These are phyloP conservation scores for Euzophera pinguis DNA, from an alignment of 2,888 invertebrate genomes.

Conservation along the genomic window DNA sequence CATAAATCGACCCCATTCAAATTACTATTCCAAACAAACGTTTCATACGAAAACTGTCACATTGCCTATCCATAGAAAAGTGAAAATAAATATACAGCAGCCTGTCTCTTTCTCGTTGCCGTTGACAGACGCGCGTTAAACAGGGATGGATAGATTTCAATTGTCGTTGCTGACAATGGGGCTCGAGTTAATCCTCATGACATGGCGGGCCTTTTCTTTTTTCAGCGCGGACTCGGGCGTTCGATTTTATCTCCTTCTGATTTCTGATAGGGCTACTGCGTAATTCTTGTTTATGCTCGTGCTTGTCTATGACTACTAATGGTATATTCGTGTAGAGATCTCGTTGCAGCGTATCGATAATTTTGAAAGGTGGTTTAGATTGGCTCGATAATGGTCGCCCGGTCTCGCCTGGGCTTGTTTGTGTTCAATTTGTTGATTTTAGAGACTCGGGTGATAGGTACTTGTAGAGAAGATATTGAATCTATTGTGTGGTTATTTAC, in stretches of 20 bases:
- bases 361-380: slow-evolving; percentile 50
- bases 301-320: slow-evolving; percentile 61
- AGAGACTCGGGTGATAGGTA: not conserved
- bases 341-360: slow-evolving; percentile 56
- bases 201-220: slow-evolving; percentile 64
- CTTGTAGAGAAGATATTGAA: not conserved
- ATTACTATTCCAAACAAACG: slow-evolving; percentile 66
- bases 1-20: slow-evolving; percentile 52
- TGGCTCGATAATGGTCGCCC: slow-evolving; percentile 36
- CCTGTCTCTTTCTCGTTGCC: slow-evolving; percentile 45
- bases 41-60: slow-evolving; percentile 75
- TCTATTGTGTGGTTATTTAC: not conserved
- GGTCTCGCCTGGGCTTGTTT: slow-evolving; percentile 15
- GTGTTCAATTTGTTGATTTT: slow-evolving; percentile 9
- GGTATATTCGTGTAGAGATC: slow-evolving; percentile 67
- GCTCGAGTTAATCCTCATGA: slow-evolving; percentile 69
- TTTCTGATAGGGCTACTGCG: slow-evolving; percentile 66
- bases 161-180: slow-evolving; percentile 70
- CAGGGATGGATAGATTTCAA: slow-evolving; percentile 62
- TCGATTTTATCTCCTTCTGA: slow-evolving; percentile 56
- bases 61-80: slow-evolving; percentile 67
- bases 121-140: slow-evolving; percentile 34
- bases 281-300: slow-evolving; percentile 54
- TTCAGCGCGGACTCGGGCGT: slow-evolving; percentile 26
- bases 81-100: slow-evolving; percentile 65